Conservation (phyloP, 2,888 invertebrate species). For the Tetranychus piercei region DNA sequence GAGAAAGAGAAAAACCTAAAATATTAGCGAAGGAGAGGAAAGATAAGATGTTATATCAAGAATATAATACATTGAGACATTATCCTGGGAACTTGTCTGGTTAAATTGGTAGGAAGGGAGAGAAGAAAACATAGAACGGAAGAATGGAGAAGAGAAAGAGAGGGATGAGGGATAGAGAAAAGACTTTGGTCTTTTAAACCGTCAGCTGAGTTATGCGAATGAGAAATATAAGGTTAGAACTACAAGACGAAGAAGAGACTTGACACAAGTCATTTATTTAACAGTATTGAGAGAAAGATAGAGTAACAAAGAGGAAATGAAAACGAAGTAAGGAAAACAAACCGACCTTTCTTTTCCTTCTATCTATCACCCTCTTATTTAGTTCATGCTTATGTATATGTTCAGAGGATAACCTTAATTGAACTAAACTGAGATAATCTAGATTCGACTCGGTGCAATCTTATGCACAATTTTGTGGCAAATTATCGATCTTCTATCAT, state of each 20-base stretch:
- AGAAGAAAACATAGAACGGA: neutral
- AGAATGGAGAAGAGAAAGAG: constrained; percentile 3
- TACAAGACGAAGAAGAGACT: constrained; percentile 12
- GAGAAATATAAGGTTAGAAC: constrained; percentile 11
- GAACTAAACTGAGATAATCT: neutral
- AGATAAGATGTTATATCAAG: neutral
- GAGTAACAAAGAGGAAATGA: neutral
- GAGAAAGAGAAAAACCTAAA: neutral
- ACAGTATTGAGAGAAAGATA: constrained; percentile 1
- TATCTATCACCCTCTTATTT: neutral
- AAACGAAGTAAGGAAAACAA: neutral
- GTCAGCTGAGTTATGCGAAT: neutral
- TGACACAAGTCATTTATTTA: neutral
- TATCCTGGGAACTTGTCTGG: neutral
- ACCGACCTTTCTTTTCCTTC: neutral
- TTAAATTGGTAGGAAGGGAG: neutral
- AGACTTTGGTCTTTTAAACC: neutral
- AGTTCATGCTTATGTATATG: neutral
- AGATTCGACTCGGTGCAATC: neutral
- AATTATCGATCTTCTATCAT: neutral
- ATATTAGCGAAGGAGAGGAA: neutral
- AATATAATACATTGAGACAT: neutral
- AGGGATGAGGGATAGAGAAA: constrained; percentile 4
- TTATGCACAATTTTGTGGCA: neutral
- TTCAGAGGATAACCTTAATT: neutral